Base-by-base conservation (phyloP, 2,113 vertebrate genomes). In the Daboia siamensis region DNA sequence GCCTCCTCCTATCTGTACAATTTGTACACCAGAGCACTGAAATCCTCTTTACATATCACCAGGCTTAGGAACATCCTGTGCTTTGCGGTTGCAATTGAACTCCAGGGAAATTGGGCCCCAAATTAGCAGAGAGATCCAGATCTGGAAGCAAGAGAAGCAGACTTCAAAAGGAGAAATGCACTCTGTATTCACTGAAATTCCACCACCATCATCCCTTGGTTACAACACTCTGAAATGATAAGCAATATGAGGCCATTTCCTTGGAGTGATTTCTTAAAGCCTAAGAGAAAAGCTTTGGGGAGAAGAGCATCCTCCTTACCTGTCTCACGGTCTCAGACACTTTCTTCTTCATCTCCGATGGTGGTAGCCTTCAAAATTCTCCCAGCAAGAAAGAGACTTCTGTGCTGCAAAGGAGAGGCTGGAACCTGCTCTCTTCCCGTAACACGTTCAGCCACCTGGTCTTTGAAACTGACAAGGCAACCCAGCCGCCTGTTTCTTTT, bases 301-400 rank as follows among this genome's bases (percentile, higher is more conserved):
- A 4, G 21, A n/a, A 55, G 57, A 44, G n/a, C 44, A 24, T 26
- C n/a, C n/a, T 56, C 12, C 93, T 93, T 91, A 91, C 90, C 93
- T 33, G 56, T 59, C 26, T 87, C 17, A 89, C 55, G 17, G 3
- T 7, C 15, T 86, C 74, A 64, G 20, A 54, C 23, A 11, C n/a
- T 29, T 52, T 85, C 20, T 69, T 91, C 56, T 86, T 91, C 69
- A 85, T 89, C 56, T n/a, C 39, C n/a, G 90, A 86, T 5, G n/a
- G n/a, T 1, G 6, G 5, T 12, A 52, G 8, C 46, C 9, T 7
- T 86, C n/a, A 17, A 64, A 74, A n/a, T 10, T 59, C 5, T 91
- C 87, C n/a, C 2, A 44, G 3, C 17, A 17, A 7, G 44, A 90
- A 24, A 24, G 55, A 17, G 74, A 6, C 0, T 17, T 9, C 74